Conservation (phyloP, 2,888 invertebrate genomes). For the Lamellibrachia columna region DNA sequence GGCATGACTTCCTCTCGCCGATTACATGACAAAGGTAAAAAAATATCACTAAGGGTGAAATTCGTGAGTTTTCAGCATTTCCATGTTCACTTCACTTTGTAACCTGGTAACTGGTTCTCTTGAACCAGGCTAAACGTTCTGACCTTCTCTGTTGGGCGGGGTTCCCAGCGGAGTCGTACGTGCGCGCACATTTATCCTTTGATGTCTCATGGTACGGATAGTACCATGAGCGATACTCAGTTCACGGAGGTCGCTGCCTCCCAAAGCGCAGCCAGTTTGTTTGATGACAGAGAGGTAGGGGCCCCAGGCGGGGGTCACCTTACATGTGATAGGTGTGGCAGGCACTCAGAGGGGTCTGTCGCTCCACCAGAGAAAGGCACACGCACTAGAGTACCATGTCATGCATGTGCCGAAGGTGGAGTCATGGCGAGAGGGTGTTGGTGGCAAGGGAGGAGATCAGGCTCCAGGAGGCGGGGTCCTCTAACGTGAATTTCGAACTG, state of each 20-base stretch:
- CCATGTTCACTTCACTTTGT: no score
- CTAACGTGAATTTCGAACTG: no score
- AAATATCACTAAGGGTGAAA: no score
- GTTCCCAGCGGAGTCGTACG: constrained; percentile 7
- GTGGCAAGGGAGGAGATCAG: background rate
- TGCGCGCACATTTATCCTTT: background rate
- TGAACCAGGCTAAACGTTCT: no score
- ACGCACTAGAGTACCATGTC: background rate
- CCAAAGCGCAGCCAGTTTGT: background rate
- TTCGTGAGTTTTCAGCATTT: no score
- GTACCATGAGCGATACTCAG: background rate
- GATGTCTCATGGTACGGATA: background rate
- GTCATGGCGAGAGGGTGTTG: background rate
- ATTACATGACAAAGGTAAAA: no score
- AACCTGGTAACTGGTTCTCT: no score
- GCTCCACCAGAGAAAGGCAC: background rate
- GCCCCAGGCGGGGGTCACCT: no score
- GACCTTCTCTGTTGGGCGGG: background rate
- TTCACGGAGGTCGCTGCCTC: background rate
- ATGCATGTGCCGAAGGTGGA: background rate
- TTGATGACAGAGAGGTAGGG: no score
- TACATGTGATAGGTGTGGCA: background rate
- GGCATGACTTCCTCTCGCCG: no score
- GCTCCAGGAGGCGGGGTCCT: background rate
- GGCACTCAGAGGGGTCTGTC: background rate